phyloP scores from a whole-genome alignment of 2,113 vertebrate species.

The Nothobranchius kuhntae region DNA sequence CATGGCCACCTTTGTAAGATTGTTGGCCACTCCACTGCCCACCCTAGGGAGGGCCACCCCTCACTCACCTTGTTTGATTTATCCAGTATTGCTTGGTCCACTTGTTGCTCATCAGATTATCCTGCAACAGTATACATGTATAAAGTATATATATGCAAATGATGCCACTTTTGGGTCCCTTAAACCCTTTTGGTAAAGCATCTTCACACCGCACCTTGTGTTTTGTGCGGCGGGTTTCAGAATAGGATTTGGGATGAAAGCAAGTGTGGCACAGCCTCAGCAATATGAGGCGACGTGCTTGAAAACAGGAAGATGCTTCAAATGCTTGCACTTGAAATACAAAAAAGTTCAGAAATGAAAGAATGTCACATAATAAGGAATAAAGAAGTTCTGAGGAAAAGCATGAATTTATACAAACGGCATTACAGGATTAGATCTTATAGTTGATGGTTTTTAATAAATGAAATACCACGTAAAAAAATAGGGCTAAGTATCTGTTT shows the following conservation, averaged over 20 bases:
- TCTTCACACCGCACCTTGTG: constrained; percentile 36
- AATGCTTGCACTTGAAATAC: constrained; percentile 18
- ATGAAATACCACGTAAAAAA: not conserved
- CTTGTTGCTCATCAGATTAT: constrained; percentile 23
- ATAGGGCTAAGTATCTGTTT: not conserved
- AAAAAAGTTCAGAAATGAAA: constrained; percentile 32
- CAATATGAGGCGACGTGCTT: constrained; percentile 36
- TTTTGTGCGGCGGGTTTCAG: constrained; percentile 37
- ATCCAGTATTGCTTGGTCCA: constrained; percentile 40
- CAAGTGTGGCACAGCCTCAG: constrained; percentile 19
- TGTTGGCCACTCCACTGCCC: no score
- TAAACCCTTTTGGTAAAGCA: constrained; percentile 22
- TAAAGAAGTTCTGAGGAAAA: not conserved
- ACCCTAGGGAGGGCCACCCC: no score
- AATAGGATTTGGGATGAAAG: constrained; percentile 18
- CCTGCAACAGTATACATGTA: constrained; percentile 17
- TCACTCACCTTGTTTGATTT: constrained; percentile 1
- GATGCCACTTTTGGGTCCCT: constrained; percentile 42
- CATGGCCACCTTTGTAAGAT: no score
- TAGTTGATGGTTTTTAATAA: not conserved
- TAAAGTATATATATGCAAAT: constrained; percentile 66
- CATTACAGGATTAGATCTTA: not conserved
- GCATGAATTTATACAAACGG: not conserved
- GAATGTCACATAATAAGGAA: constrained; percentile 9
- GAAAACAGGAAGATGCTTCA: constrained; percentile 36